Conservation (phyloP, 23 tunicate genomes). For the Trididemnum clinides region DNA sequence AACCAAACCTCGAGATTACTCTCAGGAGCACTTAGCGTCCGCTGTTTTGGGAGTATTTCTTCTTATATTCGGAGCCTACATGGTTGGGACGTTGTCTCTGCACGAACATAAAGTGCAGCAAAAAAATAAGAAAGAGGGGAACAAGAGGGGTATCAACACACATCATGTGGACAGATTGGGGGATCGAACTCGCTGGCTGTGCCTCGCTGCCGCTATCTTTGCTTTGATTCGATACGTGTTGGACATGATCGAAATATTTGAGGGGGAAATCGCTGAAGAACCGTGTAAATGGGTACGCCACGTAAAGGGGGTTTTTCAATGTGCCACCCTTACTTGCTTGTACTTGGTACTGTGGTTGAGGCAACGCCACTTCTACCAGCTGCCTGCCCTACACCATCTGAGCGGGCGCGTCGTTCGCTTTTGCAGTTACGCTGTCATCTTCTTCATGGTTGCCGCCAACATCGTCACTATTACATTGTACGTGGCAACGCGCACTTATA, state of each 20-base stretch:
- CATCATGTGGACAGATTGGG: neutral
- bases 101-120: neutral
- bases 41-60: neutral
- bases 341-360: constrained; percentile 76
- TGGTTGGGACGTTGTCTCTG: neutral
- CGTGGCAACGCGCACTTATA: constrained; percentile 47
- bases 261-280: constrained; percentile 2
- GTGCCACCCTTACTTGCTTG: constrained; percentile 39
- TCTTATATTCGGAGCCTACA: neutral
- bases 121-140: neutral
- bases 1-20: neutral
- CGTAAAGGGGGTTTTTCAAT: constrained; percentile 38
- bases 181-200: constrained; percentile 60
- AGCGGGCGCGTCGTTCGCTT: constrained; percentile 21
- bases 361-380: constrained; percentile 62
- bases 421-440: constrained; percentile 44
- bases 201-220: constrained; percentile 35
- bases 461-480: constrained; percentile 50
- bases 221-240: constrained; percentile 15
- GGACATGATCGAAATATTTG: constrained; percentile 50
- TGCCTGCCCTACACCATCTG: constrained; percentile 36
- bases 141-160: neutral
- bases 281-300: constrained; percentile 43
- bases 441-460: constrained; percentile 59
- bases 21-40: neutral